phyloP scores from a whole-genome alignment of 2,797 vertebrate genomes.

The Sebastolobus alascanus region DNA sequence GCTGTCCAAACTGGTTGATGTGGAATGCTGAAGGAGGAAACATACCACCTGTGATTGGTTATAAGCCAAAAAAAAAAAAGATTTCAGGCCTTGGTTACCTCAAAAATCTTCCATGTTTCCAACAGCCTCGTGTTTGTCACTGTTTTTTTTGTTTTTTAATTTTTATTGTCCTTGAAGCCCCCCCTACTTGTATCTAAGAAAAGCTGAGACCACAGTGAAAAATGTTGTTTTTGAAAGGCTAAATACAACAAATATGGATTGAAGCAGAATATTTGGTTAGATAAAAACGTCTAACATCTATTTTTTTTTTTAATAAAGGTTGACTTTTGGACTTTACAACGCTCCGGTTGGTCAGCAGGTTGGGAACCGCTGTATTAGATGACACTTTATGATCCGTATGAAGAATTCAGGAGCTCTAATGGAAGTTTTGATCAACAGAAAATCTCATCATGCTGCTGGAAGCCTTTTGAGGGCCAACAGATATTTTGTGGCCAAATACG shows the following conservation, averaged over 20 bases:
- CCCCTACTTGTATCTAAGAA: no score
- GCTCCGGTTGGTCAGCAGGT: no score
- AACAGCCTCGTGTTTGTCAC: not conserved
- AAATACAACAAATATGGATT: no score
- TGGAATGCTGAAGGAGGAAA: not conserved
- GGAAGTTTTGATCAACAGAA: slow-evolving; percentile 6
- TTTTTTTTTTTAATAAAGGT: no score
- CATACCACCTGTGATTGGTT: not conserved
- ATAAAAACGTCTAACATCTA: no score
- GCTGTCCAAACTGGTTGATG: slow-evolving; percentile 11
- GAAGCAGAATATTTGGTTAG: no score
- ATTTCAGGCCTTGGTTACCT: not conserved
- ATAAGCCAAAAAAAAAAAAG: not conserved
- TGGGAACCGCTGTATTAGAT: not conserved
- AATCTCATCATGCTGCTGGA: slow-evolving; percentile 7
- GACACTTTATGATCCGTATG: slow-evolving; percentile 8
- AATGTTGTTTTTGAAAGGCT: no score
- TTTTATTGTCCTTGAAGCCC: no score
- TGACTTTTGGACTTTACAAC: not conserved
- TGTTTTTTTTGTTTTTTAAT: no score
- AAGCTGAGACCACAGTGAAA: no score
- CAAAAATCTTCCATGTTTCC: not conserved
- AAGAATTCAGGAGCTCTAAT: not conserved
- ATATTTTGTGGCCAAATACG: not conserved
- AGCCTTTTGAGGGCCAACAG: slow-evolving; percentile 21